These are phyloP conservation scores for Bombus affinis DNA, from an alignment of 1,140 invertebrate genomes.

Conservation along the genomic window DNA sequence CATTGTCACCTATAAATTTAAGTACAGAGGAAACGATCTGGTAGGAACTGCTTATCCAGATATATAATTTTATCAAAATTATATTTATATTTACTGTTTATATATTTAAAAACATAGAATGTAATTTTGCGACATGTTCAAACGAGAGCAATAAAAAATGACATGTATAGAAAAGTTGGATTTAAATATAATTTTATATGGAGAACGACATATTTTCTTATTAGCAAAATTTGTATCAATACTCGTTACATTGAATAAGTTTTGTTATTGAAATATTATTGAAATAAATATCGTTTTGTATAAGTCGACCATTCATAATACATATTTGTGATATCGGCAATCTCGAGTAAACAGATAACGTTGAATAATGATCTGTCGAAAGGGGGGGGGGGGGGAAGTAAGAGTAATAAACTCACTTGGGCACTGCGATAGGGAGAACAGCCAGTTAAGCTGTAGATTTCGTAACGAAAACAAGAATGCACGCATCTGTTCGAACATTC, in stretches of 20 bases:
- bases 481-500: constrained; percentile 3
- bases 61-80: constrained; percentile 79
- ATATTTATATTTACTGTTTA: neutral
- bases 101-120: neutral
- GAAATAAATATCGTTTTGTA: neutral
- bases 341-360: constrained; percentile 40
- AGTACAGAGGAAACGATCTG: constrained; percentile 88
- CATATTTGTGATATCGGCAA: neutral
- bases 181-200: neutral
- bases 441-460: neutral
- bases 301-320: neutral
- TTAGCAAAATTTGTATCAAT: neutral
- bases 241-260: neutral
- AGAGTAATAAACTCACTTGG: neutral
- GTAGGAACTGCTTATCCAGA: constrained; percentile 92
- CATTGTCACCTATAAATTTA: constrained; percentile 88
- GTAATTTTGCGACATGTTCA: neutral
- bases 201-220: neutral
- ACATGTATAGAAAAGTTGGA: neutral
- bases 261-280: neutral
- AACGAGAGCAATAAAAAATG: too few species aligned
- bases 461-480: constrained; percentile 32
- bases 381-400: neutral
- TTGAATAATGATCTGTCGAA: neutral
- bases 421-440: neutral